Evolutionary conservation across 2,888 invertebrate species (phyloP).

Genomic region (Salpingus planirostris): DNA sequence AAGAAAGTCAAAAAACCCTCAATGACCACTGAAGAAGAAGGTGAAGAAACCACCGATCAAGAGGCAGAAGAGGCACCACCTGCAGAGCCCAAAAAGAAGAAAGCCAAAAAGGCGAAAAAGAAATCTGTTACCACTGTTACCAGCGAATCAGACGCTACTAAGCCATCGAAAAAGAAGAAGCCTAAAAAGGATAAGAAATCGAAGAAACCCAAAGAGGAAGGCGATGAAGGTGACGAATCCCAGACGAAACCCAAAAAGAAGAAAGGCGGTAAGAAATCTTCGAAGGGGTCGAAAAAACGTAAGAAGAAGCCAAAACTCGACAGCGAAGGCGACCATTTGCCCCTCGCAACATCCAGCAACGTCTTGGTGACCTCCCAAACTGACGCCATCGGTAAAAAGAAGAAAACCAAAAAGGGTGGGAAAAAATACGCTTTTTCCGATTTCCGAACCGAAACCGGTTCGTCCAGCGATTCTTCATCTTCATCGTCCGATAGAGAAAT

Average conservation of each 20-base stretch:
- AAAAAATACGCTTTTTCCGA: constrained; percentile 1
- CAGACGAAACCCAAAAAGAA: not conserved
- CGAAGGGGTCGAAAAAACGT: not conserved
- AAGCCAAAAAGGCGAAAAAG: constrained; percentile 1
- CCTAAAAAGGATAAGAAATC: not conserved
- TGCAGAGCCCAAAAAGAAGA: not conserved
- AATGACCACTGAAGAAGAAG: too few species aligned
- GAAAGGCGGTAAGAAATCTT: not conserved
- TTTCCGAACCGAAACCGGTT: constrained; percentile 3
- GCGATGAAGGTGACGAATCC: not conserved
- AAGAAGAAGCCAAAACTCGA: not conserved
- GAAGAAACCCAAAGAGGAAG: constrained; percentile 2
- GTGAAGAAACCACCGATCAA: not conserved
- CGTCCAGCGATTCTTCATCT: constrained; percentile 2
- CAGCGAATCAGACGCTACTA: not conserved
- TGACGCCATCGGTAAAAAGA: constrained; percentile 4
- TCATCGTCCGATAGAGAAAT: constrained; percentile 40
- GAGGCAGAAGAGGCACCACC: not conserved
- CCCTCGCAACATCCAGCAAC: not conserved
- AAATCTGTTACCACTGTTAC: too few species aligned
- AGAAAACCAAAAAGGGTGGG: not conserved
- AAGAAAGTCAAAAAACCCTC: too few species aligned
- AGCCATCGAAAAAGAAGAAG: not conserved
- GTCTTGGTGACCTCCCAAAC: not conserved
- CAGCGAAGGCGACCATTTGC: not conserved